Evolutionary conservation across 2,113 vertebrate species (phyloP), one percentile per base, ranked within the genome.

Genomic region (Trichomycterus rosablanca): DNA sequence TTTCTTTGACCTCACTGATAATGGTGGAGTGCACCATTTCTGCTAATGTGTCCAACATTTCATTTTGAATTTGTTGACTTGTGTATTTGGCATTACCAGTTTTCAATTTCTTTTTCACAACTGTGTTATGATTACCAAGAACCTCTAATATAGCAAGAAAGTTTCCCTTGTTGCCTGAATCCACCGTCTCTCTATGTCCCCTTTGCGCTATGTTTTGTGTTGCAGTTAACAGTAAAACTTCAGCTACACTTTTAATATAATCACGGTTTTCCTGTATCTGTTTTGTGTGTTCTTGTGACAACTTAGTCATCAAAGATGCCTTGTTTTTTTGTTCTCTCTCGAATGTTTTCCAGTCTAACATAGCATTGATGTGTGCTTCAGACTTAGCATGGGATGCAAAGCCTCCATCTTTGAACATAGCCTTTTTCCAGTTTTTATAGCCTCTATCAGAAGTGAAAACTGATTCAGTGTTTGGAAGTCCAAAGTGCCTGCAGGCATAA

Each of bases 61-160:
- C 11, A 40, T 68, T 58, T 20, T 64, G 49, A 11, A 68, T 68
- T 6, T 19, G 37, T 48, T 61, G 59, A 44, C 65, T 67, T 37
- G 52, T 70, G 28, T 63, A 70, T 14, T 42, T 59, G 8, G 62
- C 66, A 73, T 69, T 69, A 32, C 63, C 56, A 5, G 28, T 22
- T 62, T 48, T 30, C 34, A 63, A 22, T 59, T 12, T 59, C 10
- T n/a, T 63, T 43, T 63, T 53, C 51, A 70, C 24, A 10, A 53
- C 3, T 10, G 30, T 19, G 18, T 66, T 39, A 70, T 70, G 62
- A 2, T 74, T 63, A 32, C 23, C 48, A 7, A 70, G 2, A n/a
- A 63, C 9, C 7, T 71, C 24, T 48, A 67, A 49, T 26, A 67
- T 67, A 8, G 30, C 53, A n/a, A 71, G n/a, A 50, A 71, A 63